Percentiles rank a stretch among this genome's conserved stretches.
Conservation (phyloP, 2,113 vertebrate species). For the Percina caprodes region DNA sequence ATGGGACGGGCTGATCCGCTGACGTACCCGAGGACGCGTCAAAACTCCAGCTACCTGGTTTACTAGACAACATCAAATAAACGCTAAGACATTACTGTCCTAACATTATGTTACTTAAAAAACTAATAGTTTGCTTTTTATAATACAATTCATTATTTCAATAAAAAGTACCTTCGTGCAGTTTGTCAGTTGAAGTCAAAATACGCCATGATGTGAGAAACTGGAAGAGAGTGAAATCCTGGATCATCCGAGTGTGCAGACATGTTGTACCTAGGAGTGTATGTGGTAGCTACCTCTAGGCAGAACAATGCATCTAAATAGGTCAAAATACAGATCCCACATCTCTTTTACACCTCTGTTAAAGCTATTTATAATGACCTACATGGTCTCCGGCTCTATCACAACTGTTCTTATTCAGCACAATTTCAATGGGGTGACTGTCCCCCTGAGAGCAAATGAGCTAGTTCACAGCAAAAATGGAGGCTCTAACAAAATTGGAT, state of each 20-base stretch:
- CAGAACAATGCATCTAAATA: slow-evolving; percentile 49
- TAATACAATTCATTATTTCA: neutral
- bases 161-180: neutral
- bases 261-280: slow-evolving; percentile 22
- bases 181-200: neutral
- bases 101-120: neutral
- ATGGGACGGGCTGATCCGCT: too few species aligned
- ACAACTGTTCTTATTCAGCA: slow-evolving; percentile 61
- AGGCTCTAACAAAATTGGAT: slow-evolving; percentile 7
- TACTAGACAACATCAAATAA: neutral
- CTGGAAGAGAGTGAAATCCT: slow-evolving; percentile 34
- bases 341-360: slow-evolving; percentile 33
- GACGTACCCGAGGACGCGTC: neutral
- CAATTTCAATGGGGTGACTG: slow-evolving; percentile 20
- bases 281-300: neutral
- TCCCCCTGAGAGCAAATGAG: slow-evolving; percentile 63
- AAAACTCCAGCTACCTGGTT: neutral
- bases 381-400: slow-evolving; percentile 62
- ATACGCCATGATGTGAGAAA: slow-evolving; percentile 29
- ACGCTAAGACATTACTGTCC: neutral
- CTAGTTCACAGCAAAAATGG: slow-evolving; percentile 41
- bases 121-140: neutral
- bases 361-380: slow-evolving; percentile 82
- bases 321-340: slow-evolving; percentile 50
- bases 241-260: slow-evolving; percentile 27